Conservation (phyloP, 2,113 vertebrate species). For the Fregetta grallaria region DNA sequence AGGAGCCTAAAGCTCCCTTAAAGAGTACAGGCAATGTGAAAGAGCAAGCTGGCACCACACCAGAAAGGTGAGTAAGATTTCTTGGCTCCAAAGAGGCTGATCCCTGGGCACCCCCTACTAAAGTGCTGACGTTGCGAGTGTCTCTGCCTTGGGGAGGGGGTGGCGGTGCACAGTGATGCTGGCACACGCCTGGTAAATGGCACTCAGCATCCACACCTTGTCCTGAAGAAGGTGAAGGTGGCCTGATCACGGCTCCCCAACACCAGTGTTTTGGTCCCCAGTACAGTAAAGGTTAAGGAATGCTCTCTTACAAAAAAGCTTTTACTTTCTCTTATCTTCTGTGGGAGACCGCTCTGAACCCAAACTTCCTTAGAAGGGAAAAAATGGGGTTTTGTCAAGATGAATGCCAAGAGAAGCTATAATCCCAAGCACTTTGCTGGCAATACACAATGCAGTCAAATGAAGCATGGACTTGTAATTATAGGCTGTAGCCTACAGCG, state of each 20-base stretch:
- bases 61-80: neutral
- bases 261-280: neutral
- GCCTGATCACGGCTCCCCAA: too few species aligned
- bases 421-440: neutral
- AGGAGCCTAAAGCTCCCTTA: neutral
- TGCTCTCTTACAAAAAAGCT: neutral
- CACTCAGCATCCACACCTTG: neutral
- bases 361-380: neutral
- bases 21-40: neutral
- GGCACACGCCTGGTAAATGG: neutral
- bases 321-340: neutral
- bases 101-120: neutral
- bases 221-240: neutral
- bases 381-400: neutral
- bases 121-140: neutral
- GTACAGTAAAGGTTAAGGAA: neutral
- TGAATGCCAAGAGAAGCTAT: neutral
- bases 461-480: neutral
- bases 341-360: neutral
- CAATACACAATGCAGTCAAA: neutral
- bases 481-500: neutral
- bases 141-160: neutral
- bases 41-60: neutral
- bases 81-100: neutral
- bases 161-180: neutral